Conservation (phyloP, 2,113 vertebrate genomes). For the Tapirus terrestris region DNA sequence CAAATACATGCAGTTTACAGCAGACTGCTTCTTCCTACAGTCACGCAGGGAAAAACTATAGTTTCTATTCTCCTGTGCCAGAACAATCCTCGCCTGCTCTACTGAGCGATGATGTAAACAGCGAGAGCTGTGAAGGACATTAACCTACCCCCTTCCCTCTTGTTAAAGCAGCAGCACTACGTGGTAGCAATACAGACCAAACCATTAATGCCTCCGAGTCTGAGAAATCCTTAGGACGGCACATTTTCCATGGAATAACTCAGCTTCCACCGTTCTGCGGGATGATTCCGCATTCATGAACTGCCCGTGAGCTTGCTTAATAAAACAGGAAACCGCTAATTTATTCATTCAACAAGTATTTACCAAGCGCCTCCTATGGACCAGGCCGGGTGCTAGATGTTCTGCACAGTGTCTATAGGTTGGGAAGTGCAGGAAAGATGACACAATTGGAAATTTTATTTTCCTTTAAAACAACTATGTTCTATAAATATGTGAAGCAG, state of each 20-base stretch:
- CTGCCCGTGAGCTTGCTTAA: not conserved
- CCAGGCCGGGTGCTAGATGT: not conserved
- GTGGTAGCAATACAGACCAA: not conserved
- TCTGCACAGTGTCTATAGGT: not conserved
- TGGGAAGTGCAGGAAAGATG: not conserved
- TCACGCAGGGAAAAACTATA: not conserved
- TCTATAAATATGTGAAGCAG: not conserved
- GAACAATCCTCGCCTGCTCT: not conserved
- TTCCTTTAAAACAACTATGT: conserved; percentile 9
- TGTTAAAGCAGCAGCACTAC: not conserved
- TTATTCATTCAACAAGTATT: not conserved
- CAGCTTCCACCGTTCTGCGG: not conserved
- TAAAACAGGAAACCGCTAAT: not conserved
- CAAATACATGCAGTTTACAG: not conserved
- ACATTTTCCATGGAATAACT: not conserved
- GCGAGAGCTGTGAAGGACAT: not conserved
- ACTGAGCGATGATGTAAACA: not conserved
- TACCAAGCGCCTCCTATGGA: not conserved
- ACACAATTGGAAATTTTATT: not conserved
- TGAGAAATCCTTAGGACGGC: not conserved
- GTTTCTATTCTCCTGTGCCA: not conserved
- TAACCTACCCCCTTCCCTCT: not conserved
- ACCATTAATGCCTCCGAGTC: not conserved
- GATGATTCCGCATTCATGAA: not conserved
- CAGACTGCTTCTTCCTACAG: not conserved